phyloP scores from a whole-genome alignment of 2,797 vertebrate species.

The Melanitta fusca region DNA sequence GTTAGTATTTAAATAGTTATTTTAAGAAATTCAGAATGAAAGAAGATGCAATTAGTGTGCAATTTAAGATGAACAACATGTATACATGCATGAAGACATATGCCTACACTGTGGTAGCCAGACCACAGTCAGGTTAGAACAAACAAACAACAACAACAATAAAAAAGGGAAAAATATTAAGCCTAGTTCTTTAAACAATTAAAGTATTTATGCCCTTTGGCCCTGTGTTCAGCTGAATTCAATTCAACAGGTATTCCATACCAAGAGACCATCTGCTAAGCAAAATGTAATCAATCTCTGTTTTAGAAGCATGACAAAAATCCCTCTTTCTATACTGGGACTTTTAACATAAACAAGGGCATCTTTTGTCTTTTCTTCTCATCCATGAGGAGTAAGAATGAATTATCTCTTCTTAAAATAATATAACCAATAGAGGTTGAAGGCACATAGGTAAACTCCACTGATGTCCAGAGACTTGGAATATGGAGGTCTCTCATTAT shows the following conservation, averaged over 20 bases:
- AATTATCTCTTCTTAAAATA: constrained; percentile 32
- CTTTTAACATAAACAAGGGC: background rate
- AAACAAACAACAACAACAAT: background rate
- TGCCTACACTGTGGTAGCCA: background rate
- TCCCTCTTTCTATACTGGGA: background rate
- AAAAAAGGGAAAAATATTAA: background rate
- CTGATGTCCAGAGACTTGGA: constrained; percentile 20
- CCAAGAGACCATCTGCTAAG: constrained; percentile 60
- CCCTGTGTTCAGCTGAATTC: constrained; percentile 29
- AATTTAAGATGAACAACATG: constrained; percentile 13
- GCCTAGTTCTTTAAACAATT: background rate
- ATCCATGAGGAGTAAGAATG: background rate
- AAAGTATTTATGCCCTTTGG: constrained; percentile 40
- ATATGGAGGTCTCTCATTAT: background rate
- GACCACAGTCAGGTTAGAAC: background rate
- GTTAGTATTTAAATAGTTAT: background rate
- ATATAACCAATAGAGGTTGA: background rate
- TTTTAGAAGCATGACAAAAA: constrained; percentile 25
- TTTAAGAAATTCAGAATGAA: constrained; percentile 17
- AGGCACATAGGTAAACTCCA: background rate
- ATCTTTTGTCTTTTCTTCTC: constrained; percentile 15
- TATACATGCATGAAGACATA: background rate
- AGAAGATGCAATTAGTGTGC: background rate
- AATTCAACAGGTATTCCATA: constrained; percentile 40
- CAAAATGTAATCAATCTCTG: constrained; percentile 33